phyloP scores from a whole-genome alignment of 2,113 vertebrate genomes.

The Tetrao urogallus region DNA sequence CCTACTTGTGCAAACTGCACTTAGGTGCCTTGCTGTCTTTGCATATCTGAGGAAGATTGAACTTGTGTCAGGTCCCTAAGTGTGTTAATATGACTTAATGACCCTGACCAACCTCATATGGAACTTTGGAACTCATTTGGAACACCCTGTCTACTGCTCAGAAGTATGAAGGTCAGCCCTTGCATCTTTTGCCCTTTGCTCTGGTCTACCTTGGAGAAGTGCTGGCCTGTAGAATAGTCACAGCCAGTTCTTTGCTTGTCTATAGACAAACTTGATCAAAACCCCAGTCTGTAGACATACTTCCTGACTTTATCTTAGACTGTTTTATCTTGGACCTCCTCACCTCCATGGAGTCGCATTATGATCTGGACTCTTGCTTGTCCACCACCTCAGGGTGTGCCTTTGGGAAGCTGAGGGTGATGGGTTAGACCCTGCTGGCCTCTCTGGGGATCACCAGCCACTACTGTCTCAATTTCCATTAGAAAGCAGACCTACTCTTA shows the following conservation, averaged over 20 bases:
- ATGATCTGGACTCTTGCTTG: too few species aligned
- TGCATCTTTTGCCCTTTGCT: not conserved
- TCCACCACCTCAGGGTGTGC: fast-evolving
- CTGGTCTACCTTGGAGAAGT: fast-evolving
- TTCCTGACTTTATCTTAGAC: not conserved
- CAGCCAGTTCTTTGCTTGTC: not conserved
- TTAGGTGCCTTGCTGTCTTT: not conserved
- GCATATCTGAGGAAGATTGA: not conserved
- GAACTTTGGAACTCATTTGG: not conserved
- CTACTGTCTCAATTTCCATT: not conserved
- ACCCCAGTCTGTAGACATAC: not conserved
- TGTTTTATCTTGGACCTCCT: not conserved
- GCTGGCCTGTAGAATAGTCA: fast-evolving
- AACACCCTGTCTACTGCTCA: not conserved
- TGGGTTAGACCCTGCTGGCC: fast-evolving
- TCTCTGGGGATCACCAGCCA: fast-evolving
- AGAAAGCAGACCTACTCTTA: not conserved
- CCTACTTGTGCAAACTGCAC: not conserved
- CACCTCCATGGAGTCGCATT: not conserved
- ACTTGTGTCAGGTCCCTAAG: not conserved
- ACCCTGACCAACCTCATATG: not conserved
- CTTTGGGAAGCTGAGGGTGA: not conserved
- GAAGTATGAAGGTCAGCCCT: not conserved
- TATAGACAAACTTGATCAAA: not conserved
- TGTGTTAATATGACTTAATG: not conserved